phyloP scores from a whole-genome alignment of 1,140 invertebrate genomes.

The Penaeus japonicus region DNA sequence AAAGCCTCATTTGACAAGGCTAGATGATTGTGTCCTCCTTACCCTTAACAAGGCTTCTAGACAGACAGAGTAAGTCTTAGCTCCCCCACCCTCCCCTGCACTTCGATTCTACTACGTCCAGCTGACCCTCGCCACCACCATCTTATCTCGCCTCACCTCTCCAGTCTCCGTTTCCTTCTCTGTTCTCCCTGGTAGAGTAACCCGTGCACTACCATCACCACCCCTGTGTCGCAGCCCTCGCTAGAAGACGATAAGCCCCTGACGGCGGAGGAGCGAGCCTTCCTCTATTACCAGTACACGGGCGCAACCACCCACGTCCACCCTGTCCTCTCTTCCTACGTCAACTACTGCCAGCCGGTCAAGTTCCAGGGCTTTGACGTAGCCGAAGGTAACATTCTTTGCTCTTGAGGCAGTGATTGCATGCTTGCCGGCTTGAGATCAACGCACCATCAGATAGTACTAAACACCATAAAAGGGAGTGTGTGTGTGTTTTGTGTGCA shows the following conservation, averaged over 20 bases:
- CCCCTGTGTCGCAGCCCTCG: slow-evolving; percentile 59
- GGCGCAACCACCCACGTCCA: slow-evolving; percentile 99
- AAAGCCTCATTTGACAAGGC: too few relatives aligned
- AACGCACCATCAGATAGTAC: too few relatives aligned
- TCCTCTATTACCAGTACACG: slow-evolving; percentile 80
- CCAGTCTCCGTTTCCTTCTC: slow-evolving; percentile 42
- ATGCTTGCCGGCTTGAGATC: background rate
- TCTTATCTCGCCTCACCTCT: slow-evolving; percentile 24
- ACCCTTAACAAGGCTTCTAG: too few relatives aligned
- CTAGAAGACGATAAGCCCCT: slow-evolving; percentile 65
- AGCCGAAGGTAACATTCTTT: slow-evolving; percentile 80
- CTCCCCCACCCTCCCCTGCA: background rate
- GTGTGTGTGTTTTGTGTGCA: background rate
- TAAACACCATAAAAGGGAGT: background rate
- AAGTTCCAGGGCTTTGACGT: slow-evolving; percentile 98
- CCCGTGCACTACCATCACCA: slow-evolving; percentile 45
- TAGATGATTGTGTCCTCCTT: too few relatives aligned
- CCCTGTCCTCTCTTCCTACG: slow-evolving; percentile 96
- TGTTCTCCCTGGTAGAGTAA: slow-evolving; percentile 35
- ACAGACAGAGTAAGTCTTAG: too few relatives aligned
- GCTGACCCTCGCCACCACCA: background rate
- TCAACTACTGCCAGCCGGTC: slow-evolving; percentile 99
- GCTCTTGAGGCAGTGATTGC: background rate
- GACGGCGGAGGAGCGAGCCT: slow-evolving; percentile 71
- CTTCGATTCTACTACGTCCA: background rate